Percentiles rank a stretch among this genome's conserved stretches.
These are phyloP conservation scores for Syngnathus rostellatus DNA, from an alignment of 2,797 vertebrate species.

Conservation along the genomic window DNA sequence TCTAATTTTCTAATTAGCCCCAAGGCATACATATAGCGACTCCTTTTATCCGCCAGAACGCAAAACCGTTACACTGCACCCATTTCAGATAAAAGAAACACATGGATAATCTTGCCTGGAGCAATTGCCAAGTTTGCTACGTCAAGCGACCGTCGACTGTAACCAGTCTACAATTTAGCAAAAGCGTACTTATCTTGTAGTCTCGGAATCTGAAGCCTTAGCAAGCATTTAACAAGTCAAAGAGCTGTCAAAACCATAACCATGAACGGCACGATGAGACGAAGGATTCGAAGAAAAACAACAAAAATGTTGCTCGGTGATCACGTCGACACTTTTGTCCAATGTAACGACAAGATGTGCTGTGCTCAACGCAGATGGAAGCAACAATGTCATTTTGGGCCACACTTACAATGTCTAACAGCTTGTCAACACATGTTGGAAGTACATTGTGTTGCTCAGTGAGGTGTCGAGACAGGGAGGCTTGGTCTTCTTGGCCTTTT, in stretches of 20 bases:
- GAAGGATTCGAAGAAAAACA: no score
- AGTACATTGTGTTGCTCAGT: conserved; percentile 74
- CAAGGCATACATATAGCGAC: not conserved
- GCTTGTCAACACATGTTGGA: conserved; percentile 69
- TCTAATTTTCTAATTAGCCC: conserved; percentile 1
- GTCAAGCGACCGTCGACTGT: not conserved
- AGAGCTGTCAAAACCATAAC: not conserved
- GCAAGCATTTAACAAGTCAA: not conserved
- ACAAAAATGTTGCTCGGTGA: no score
- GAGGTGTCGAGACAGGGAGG: conserved; percentile 69
- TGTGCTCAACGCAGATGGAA: not conserved
- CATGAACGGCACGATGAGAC: not conserved
- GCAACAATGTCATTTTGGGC: not conserved
- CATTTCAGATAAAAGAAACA: not conserved
- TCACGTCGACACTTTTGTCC: no score
- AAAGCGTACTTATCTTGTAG: not conserved
- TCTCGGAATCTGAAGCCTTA: not conserved
- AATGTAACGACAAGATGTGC: no score
- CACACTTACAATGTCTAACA: conserved; percentile 73
- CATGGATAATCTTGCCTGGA: not conserved
- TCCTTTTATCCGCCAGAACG: conserved; percentile 1
- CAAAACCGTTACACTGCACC: not conserved
- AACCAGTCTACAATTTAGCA: not conserved
- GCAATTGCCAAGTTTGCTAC: not conserved
- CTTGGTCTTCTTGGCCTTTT: conserved; percentile 71